Conservation (phyloP, 2,797 vertebrate genomes). For the Tragopan temminckii region DNA sequence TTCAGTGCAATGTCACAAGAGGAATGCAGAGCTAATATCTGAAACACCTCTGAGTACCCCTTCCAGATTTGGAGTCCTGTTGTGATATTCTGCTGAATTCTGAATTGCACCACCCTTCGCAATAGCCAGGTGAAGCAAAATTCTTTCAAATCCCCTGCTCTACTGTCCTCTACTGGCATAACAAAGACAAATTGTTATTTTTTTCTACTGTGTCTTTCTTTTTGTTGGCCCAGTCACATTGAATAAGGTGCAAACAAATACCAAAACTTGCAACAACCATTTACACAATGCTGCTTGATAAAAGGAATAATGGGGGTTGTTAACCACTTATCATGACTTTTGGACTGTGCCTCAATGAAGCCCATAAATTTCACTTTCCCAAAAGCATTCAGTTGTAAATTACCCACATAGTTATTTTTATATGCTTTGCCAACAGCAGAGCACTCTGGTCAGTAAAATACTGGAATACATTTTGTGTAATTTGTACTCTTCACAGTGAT, state of each 20-base stretch:
- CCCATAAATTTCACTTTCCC: not conserved
- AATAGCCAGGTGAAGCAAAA: not conserved
- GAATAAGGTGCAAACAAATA: not conserved
- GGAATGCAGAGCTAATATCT: not conserved
- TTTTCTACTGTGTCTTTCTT: not conserved
- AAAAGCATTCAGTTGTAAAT: constrained; percentile 9
- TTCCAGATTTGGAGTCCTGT: not conserved
- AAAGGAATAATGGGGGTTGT: not conserved
- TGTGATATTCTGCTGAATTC: not conserved
- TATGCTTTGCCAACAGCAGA: not conserved
- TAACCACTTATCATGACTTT: not conserved
- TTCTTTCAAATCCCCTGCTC: not conserved
- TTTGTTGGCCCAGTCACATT: not conserved
- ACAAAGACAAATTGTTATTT: not conserved
- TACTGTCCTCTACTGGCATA: not conserved
- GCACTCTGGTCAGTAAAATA: constrained; percentile 17
- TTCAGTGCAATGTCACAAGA: not conserved
- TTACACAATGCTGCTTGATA: not conserved
- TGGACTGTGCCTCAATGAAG: not conserved
- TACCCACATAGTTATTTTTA: not conserved
- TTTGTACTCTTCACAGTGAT: not conserved
- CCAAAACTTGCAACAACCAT: not conserved
- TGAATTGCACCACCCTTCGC: not conserved
- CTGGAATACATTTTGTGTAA: not conserved
- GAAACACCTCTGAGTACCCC: not conserved